Percentiles rank a stretch among this genome's conserved stretches.
Conservation (phyloP, 2,888 invertebrate species). For the Drosophila yooni region DNA sequence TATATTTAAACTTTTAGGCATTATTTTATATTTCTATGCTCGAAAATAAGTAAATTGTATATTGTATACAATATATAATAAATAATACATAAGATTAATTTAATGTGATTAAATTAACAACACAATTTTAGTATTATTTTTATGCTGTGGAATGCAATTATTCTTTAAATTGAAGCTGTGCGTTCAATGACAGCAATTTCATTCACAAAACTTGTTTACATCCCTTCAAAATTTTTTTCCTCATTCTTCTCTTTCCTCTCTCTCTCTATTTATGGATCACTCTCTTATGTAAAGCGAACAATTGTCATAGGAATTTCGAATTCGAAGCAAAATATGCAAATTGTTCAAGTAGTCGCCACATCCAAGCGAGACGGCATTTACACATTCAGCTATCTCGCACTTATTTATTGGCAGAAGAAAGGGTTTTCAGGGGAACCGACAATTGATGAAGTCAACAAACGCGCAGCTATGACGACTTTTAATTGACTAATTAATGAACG, state of each 20-base stretch:
- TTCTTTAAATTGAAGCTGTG: not conserved
- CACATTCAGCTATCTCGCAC: not conserved
- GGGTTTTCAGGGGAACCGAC: slow-evolving; percentile 3
- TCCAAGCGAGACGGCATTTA: slow-evolving; percentile 5
- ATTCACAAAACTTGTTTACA: slow-evolving; percentile 23
- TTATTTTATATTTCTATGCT: not conserved
- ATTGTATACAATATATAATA: not conserved
- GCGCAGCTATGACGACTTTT: slow-evolving; percentile 54
- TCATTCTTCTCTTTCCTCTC: not conserved
- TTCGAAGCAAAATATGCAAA: slow-evolving; percentile 3
- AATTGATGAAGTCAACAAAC: slow-evolving; percentile 55
- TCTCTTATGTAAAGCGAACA: slow-evolving; percentile 42
- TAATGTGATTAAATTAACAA: not conserved
- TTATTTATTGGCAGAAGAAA: not conserved
- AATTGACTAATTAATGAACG: slow-evolving; percentile 39
- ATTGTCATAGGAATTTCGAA: not conserved
- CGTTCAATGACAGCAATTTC: not conserved
- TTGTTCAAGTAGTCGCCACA: slow-evolving; percentile 14
- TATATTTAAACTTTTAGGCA: not conserved
- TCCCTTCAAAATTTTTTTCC: slow-evolving; percentile 1
- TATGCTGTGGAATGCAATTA: not conserved
- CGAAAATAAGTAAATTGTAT: not conserved
- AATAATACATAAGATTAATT: not conserved
- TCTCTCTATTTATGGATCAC: slow-evolving; percentile 2
- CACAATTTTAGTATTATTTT: not conserved